phyloP scores from a whole-genome alignment of 1,140 invertebrate genomes.

The Panonychus citri region DNA sequence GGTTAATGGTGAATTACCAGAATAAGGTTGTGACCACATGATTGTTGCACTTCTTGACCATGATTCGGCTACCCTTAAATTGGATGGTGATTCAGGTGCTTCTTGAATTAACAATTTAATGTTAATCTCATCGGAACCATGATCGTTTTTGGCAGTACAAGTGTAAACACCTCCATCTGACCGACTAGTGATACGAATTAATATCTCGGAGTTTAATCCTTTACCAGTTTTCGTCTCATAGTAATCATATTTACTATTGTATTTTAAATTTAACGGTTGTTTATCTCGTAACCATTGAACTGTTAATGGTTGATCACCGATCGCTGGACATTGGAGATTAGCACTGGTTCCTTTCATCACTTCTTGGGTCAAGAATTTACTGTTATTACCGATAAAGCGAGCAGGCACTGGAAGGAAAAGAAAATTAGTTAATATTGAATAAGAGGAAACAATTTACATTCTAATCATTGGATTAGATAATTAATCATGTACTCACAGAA shows the following conservation, averaged over 20 bases:
- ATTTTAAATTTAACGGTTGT: background rate
- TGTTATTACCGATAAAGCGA: slow-evolving; percentile 64
- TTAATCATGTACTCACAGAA: too few relatives aligned
- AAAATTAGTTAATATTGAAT: background rate
- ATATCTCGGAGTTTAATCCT: slow-evolving; percentile 29
- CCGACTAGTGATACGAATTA: slow-evolving; percentile 58
- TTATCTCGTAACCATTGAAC: slow-evolving; percentile 44
- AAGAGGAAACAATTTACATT: background rate
- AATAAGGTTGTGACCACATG: slow-evolving; percentile 78
- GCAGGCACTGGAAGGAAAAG: slow-evolving; percentile 41
- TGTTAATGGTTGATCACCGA: slow-evolving; percentile 82
- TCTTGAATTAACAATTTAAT: slow-evolving; percentile 53
- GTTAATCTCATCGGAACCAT: slow-evolving; percentile 68
- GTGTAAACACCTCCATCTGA: slow-evolving; percentile 70
- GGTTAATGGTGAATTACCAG: slow-evolving; percentile 76
- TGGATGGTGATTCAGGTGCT: slow-evolving; percentile 71
- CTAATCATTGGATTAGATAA: background rate
- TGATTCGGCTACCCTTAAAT: slow-evolving; percentile 70
- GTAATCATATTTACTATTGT: slow-evolving; percentile 14
- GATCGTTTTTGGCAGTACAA: slow-evolving; percentile 61
- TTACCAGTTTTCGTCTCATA: slow-evolving; percentile 13
- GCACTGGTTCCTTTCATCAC: slow-evolving; percentile 64
- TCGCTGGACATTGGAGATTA: slow-evolving; percentile 44
- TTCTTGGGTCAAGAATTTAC: slow-evolving; percentile 70
- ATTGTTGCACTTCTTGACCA: slow-evolving; percentile 69